Evolutionary conservation across 2,888 invertebrate species (phyloP).

Genomic region (Eupithecia dodoneata): DNA sequence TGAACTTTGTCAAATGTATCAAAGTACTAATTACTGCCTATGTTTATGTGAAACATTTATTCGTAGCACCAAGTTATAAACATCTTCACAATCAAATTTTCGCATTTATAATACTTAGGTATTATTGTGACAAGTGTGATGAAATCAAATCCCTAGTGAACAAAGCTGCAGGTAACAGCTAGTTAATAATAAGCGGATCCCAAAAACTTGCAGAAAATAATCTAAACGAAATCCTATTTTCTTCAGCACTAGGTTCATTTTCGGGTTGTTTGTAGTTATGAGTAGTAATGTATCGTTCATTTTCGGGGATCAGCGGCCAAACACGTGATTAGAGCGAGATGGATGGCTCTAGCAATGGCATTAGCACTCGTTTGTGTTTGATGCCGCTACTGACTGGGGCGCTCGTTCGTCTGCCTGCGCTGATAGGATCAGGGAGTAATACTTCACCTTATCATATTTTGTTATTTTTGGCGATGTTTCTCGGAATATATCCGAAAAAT

Average conservation of each 20-base stretch:
- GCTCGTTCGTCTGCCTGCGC: conserved; percentile 20
- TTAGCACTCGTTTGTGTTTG: conserved; percentile 1
- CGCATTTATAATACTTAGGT: no score
- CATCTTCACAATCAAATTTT: no score
- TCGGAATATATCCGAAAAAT: not conserved
- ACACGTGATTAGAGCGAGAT: conserved; percentile 48
- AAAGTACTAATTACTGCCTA: no score
- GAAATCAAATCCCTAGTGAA: no score
- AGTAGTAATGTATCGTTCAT: conserved; percentile 52
- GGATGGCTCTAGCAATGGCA: conserved; percentile 24
- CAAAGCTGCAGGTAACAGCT: no score
- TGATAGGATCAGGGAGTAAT: conserved; percentile 12
- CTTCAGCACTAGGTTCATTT: conserved; percentile 38
- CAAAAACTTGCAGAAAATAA: conserved; percentile 33
- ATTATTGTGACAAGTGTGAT: no score
- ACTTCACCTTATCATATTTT: not conserved
- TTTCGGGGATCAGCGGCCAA: conserved; percentile 54
- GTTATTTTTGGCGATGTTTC: not conserved
- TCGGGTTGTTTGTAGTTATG: conserved; percentile 1
- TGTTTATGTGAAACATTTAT: no score
- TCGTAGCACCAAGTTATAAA: no score
- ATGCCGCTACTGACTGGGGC: conserved; percentile 30
- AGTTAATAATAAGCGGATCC: conserved; percentile 17
- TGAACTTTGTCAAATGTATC: no score
- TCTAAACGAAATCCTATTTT: conserved; percentile 13